A percentile compares a stretch with the other conserved stretches of the same genome.
Conservation (phyloP, 2,113 vertebrate genomes). For the Protomyctophum bolini region DNA sequence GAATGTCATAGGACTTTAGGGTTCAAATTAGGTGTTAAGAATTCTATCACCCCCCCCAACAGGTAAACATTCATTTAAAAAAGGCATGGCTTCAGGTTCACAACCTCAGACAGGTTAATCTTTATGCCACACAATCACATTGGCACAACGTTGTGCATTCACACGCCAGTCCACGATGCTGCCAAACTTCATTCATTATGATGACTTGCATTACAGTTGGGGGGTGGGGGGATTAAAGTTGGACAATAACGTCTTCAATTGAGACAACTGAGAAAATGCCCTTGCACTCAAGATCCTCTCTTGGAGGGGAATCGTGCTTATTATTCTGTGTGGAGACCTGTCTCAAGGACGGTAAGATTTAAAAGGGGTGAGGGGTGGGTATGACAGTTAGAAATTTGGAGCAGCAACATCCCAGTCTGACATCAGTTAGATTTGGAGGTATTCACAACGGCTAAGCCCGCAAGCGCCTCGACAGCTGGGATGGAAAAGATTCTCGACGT, state of each 20-base stretch:
- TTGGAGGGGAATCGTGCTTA: constrained; percentile 27
- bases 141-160: constrained; percentile 43
- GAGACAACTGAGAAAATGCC: constrained; percentile 12
- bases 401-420: constrained; percentile 72
- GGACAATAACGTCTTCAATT: constrained; percentile 40
- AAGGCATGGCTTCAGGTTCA: constrained; percentile 36
- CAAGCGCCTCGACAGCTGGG: constrained; percentile 72
- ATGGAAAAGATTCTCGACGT: constrained; percentile 68
- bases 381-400: constrained; percentile 57
- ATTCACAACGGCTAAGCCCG: constrained; percentile 65
- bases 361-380: constrained; percentile 36
- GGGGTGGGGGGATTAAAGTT: constrained; percentile 33
- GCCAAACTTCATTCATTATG: constrained; percentile 47
- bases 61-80: constrained; percentile 32
- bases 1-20: constrained; percentile 8
- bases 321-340: constrained; percentile 38
- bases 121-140: constrained; percentile 38
- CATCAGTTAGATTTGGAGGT: constrained; percentile 71
- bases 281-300: constrained; percentile 39
- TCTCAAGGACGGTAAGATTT: constrained; percentile 58
- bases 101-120: constrained; percentile 20
- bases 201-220: constrained; percentile 45
- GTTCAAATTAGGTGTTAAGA: constrained; percentile 17
- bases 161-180: constrained; percentile 42
- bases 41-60: constrained; percentile 20